phyloP scores from a whole-genome alignment of 1,140 invertebrate species.

The Drosophila sp. region DNA sequence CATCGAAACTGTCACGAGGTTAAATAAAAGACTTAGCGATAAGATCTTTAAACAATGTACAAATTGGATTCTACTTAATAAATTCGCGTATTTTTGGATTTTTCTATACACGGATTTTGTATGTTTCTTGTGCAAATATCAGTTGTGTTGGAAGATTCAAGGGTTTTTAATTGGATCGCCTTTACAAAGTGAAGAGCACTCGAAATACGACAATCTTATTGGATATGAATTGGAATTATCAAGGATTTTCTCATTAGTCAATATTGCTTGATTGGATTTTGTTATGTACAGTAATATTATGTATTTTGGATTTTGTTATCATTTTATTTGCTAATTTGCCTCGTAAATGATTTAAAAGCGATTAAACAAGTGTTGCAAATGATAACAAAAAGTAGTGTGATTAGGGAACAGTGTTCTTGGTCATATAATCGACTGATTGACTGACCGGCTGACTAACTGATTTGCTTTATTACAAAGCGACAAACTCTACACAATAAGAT shows the following conservation, averaged over 20 bases:
- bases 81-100: constrained; percentile 16
- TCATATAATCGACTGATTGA: constrained; percentile 64
- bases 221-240: constrained; percentile 2
- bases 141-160: too few species aligned
- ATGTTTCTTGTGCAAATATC: too few species aligned
- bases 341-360: constrained; percentile 78
- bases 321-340: constrained; percentile 59
- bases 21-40: constrained; percentile 21
- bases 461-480: constrained; percentile 19
- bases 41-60: constrained; percentile 42
- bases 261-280: neutral
- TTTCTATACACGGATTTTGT: constrained; percentile 5
- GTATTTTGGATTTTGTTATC: constrained; percentile 12
- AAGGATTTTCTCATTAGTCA: neutral
- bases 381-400: constrained; percentile 57
- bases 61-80: constrained; percentile 33
- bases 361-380: constrained; percentile 59
- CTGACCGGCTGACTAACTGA: constrained; percentile 34
- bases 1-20: constrained; percentile 6
- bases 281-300: neutral
- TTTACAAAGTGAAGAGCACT: constrained; percentile 9
- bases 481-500: constrained; percentile 4
- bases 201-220: neutral
- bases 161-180: constrained; percentile 8
- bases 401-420: constrained; percentile 46